These are phyloP conservation scores for Panthera uncia DNA, from an alignment of 2,113 vertebrate species.

Conservation along the genomic window DNA sequence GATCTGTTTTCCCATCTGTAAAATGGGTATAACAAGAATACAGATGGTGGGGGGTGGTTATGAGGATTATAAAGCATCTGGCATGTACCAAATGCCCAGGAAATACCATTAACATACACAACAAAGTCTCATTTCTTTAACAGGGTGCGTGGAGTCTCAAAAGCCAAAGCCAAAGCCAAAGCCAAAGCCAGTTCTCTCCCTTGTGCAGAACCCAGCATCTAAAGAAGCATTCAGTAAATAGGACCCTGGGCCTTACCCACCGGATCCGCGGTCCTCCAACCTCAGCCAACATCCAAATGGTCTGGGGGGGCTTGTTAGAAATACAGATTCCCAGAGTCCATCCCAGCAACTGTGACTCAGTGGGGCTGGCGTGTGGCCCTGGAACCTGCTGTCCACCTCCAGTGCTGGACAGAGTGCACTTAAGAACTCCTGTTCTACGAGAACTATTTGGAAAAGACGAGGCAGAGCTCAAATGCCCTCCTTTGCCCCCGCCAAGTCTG, in stretches of 20 bases:
- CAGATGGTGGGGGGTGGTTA: neutral
- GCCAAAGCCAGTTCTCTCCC: neutral
- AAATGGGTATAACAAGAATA: neutral
- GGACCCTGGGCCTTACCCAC: neutral
- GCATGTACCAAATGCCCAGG: neutral
- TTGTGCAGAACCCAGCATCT: neutral
- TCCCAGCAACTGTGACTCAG: neutral
- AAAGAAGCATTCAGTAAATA: neutral
- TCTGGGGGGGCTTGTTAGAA: neutral
- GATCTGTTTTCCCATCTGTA: neutral
- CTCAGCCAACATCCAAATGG: neutral
- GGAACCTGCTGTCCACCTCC: neutral
- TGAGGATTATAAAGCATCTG: neutral
- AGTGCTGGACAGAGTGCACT: rapidly evolving
- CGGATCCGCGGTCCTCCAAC: neutral
- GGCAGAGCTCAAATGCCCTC: neutral
- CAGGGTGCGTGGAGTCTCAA: neutral
- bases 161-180: neutral
- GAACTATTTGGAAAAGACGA: neutral
- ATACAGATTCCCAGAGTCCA: neutral
- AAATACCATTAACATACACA: neutral
- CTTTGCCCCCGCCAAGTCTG: no score
- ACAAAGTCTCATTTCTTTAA: neutral
- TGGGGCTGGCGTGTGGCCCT: neutral
- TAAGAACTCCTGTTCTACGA: neutral